Conservation (phyloP, 2,888 invertebrate genomes). For the Chrysina gloriosa region DNA sequence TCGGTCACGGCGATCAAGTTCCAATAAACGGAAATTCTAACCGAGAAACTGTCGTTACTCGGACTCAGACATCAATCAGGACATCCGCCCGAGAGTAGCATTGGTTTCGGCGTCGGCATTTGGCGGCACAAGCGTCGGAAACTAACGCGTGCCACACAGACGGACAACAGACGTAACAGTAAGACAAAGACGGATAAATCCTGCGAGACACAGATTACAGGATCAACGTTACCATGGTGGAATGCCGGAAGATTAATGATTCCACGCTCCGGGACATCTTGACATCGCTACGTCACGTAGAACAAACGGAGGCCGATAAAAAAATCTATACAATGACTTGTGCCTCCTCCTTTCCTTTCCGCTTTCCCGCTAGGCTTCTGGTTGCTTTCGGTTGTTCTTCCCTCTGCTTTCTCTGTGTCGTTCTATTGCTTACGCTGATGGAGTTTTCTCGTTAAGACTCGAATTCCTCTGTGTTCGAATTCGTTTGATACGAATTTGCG, state of each 20-base stretch:
- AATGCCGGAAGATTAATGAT: conserved; percentile 61
- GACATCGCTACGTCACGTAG: conserved; percentile 60
- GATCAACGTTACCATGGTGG: conserved; percentile 59
- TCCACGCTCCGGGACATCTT: conserved; percentile 60
- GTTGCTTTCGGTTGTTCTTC: conserved; percentile 2
- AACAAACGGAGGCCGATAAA: conserved; percentile 59
- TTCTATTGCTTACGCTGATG: conserved; percentile 9
- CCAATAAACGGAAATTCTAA: conserved; percentile 38
- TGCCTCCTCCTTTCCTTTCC: conserved; percentile 18
- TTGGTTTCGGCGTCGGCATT: neutral
- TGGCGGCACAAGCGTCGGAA: conserved; percentile 15
- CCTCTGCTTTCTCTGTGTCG: neutral
- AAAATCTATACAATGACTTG: conserved; percentile 56
- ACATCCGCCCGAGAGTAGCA: conserved; percentile 17
- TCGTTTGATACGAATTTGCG: conserved; percentile 18
- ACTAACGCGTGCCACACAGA: conserved; percentile 49
- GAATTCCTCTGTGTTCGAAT: conserved; percentile 2
- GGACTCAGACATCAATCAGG: conserved; percentile 36
- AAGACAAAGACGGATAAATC: conserved; percentile 62
- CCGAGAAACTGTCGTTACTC: conserved; percentile 36
- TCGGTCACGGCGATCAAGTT: conserved; percentile 35
- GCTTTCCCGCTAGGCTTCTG: neutral
- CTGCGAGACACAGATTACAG: conserved; percentile 62
- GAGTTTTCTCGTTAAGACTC: conserved; percentile 1
- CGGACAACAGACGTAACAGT: conserved; percentile 56